Evolutionary conservation across 2,797 vertebrate genomes (phyloP).

Genomic region (Intellagama lesueurii): DNA sequence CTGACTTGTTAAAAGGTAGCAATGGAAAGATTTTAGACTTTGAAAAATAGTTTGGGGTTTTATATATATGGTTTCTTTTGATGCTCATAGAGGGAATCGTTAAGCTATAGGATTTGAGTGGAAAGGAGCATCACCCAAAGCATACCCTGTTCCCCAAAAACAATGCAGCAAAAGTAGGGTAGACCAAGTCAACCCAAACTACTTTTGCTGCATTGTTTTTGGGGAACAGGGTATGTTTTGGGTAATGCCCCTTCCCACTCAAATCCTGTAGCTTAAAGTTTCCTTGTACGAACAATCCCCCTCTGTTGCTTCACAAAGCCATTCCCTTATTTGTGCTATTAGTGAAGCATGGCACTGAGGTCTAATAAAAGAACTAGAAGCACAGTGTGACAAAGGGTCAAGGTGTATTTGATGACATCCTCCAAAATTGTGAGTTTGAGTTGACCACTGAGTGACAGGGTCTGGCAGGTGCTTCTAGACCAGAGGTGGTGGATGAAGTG

Average conservation of each 20-base stretch:
- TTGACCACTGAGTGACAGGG: background rate
- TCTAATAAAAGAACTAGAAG: background rate
- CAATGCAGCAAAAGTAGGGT: background rate
- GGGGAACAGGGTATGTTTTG: background rate
- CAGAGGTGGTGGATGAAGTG: too few species aligned
- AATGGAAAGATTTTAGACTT: background rate
- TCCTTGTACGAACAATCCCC: background rate
- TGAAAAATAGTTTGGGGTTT: background rate
- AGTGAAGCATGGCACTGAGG: background rate
- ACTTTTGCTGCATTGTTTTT: background rate
- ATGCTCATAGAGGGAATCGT: background rate
- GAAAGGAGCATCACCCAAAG: background rate
- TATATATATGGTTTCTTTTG: background rate
- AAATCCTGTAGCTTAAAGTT: background rate
- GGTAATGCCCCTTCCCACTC: background rate
- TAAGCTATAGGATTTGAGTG: background rate
- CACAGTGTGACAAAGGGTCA: background rate
- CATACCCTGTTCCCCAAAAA: background rate
- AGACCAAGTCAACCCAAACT: background rate
- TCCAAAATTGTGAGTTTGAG: background rate
- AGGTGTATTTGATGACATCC: background rate
- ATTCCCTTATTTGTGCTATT: background rate
- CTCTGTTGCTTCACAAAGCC: background rate
- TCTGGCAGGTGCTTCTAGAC: too few species aligned
- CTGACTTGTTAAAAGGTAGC: background rate